phyloP scores from a whole-genome alignment of 2,797 vertebrate genomes.

The Rachycentron canadum region DNA sequence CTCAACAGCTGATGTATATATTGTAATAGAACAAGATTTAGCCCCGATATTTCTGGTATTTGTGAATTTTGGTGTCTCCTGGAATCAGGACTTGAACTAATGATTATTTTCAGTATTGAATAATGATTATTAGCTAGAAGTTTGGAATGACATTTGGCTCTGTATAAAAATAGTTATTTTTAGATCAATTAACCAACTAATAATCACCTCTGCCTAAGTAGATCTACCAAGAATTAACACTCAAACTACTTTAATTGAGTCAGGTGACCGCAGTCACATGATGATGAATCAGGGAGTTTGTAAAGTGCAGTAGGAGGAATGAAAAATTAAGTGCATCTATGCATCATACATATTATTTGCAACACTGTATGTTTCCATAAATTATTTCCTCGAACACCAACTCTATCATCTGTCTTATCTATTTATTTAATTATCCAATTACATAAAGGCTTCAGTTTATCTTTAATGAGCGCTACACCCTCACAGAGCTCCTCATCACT shows the following conservation, averaged over 20 bases:
- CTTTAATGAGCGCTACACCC: not conserved
- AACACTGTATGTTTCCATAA: no score
- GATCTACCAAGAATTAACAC: no score
- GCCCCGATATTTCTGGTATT: not conserved
- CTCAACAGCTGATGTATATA: not conserved
- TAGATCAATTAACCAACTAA: not conserved
- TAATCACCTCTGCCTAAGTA: no score
- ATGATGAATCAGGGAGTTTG: no score
- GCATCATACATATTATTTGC: no score
- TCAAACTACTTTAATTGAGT: no score
- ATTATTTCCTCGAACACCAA: no score
- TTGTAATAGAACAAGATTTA: not conserved
- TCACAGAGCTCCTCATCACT: not conserved
- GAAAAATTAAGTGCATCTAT: no score
- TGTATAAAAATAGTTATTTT: not conserved
- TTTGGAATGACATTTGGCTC: not conserved
- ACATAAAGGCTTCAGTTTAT: not conserved
- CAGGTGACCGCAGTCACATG: no score
- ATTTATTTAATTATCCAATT: not conserved
- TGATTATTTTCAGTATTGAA: not conserved
- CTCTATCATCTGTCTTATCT: not conserved
- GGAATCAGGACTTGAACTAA: not conserved
- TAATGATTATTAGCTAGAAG: not conserved
- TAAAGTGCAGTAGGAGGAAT: no score
- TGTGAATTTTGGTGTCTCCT: not conserved